These are phyloP conservation scores for Saimiri boliviensis DNA, from an alignment of 2,113 vertebrate species.

Conservation along the genomic window DNA sequence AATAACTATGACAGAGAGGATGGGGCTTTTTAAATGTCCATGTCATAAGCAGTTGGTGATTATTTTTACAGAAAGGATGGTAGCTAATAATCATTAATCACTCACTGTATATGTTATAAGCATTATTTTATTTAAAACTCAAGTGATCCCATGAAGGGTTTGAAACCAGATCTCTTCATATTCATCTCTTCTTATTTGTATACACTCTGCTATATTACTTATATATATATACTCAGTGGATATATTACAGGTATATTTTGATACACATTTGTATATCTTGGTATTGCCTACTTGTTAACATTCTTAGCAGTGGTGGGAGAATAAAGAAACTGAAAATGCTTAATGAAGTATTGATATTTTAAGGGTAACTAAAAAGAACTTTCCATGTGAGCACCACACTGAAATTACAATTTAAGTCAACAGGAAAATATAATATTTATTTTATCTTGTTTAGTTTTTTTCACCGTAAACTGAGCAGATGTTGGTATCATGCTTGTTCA, in stretches of 20 bases:
- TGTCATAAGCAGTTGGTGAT: not conserved
- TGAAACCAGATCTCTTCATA: not conserved
- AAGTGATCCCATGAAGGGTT: not conserved
- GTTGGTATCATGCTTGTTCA: too few relatives aligned
- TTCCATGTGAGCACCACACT: not conserved
- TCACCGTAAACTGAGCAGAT: too few relatives aligned
- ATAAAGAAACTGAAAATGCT: not conserved
- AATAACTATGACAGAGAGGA: not conserved
- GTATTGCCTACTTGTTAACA: not conserved
- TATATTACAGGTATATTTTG: not conserved
- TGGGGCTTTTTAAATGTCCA: not conserved
- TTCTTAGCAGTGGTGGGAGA: constrained; percentile 7
- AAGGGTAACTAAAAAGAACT: not conserved
- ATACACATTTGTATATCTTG: not conserved
- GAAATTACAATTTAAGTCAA: not conserved
- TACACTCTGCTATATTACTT: not conserved
- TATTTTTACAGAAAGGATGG: not conserved
- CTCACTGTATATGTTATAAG: not conserved
- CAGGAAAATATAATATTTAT: not conserved
- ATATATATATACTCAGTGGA: not conserved
- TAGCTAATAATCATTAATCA: not conserved
- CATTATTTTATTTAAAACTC: not conserved
- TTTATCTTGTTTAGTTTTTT: too few relatives aligned
- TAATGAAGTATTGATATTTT: constrained; percentile 9
- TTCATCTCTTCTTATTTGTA: not conserved